phyloP scores from a whole-genome alignment of 2,797 vertebrate species.

The Cuniculus paca region DNA sequence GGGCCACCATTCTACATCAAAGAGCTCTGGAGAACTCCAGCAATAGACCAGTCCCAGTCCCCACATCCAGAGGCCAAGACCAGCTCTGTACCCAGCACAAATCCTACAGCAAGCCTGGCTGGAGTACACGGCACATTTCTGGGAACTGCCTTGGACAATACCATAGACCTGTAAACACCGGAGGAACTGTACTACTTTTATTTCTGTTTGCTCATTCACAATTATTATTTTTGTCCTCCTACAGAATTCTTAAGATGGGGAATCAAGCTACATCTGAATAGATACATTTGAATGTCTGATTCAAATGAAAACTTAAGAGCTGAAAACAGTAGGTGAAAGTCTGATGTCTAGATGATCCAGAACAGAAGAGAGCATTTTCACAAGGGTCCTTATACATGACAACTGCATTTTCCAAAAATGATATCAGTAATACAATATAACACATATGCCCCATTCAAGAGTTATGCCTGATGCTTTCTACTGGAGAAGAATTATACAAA shows the following conservation, averaged over 20 bases:
- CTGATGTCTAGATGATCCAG: not conserved
- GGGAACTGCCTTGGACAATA: no score
- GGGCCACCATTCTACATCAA: no score
- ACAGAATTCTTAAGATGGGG: not conserved
- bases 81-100: no score
- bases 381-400: not conserved
- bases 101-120: no score
- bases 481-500: not conserved
- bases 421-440: not conserved
- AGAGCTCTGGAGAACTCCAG: no score
- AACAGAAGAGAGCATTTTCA: not conserved
- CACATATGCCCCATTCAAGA: not conserved
- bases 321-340: not conserved
- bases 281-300: not conserved
- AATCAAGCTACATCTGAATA: not conserved
- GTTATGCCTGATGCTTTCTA: not conserved
- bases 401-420: not conserved
- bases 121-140: no score
- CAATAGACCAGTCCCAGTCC: no score
- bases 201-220: not conserved
- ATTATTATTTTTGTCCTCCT: slow-evolving; percentile 10
- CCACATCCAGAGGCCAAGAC: no score
- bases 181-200: no score
- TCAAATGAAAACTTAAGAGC: not conserved
- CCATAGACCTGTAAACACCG: no score